Percentiles rank a stretch among this genome's conserved stretches.
These are phyloP conservation scores for Eulemur rubriventer DNA, from an alignment of 2,797 vertebrate genomes.

Conservation along the genomic window DNA sequence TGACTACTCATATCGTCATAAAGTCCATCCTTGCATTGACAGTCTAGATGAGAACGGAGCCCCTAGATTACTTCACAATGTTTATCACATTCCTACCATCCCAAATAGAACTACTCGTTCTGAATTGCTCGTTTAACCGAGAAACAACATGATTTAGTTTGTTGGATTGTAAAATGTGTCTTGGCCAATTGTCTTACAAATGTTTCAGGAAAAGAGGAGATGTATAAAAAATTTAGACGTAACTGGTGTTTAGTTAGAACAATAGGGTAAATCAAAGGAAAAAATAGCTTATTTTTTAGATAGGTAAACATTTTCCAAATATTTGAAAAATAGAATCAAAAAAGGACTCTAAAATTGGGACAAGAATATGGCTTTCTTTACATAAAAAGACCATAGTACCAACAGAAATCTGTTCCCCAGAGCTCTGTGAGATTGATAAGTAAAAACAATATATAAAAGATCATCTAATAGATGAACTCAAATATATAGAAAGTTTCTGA, in stretches of 20 bases:
- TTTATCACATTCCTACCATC: background rate
- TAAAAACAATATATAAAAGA: background rate
- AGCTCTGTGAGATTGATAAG: background rate
- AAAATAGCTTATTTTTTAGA: background rate
- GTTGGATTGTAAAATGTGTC: background rate
- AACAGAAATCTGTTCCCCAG: background rate
- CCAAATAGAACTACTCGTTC: background rate
- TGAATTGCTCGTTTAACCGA: background rate
- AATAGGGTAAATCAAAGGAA: background rate
- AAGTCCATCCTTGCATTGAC: background rate
- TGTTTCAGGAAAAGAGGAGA: background rate
- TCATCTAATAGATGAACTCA: background rate
- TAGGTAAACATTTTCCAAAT: conserved; percentile 35
- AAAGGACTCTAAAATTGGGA: background rate
- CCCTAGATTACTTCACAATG: background rate
- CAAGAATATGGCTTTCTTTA: background rate
- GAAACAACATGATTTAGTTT: background rate
- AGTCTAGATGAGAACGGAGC: background rate
- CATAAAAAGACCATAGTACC: background rate
- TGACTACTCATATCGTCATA: background rate
- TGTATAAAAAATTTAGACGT: background rate
- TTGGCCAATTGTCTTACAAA: background rate
- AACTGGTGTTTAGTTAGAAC: background rate
- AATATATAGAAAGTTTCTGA: background rate
- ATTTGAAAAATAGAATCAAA: background rate